Evolutionary conservation across 2,888 invertebrate genomes (phyloP), one percentile per base, ranked within the genome.

Genomic region (Julus scanicus): DNA sequence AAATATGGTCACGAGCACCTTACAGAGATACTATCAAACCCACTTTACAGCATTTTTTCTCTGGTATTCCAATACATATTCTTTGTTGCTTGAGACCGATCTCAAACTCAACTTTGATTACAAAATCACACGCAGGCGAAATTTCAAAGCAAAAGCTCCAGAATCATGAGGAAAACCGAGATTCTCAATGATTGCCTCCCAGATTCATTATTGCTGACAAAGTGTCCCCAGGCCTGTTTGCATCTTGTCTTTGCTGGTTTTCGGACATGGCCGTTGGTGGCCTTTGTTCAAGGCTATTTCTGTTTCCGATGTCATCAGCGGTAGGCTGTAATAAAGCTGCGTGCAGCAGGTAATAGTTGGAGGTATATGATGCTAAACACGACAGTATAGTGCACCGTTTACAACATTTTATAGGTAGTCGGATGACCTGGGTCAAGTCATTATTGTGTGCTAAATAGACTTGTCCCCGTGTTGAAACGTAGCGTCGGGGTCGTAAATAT

Each of bases 341-440:
- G 37, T 37, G 80, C 80, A 80, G 80, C 37, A 29, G 80, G 80
- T 80, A 80, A 80, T 80, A 80, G 80, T 29, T 80, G 80, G 80
- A 80, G 80, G 80, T 80, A 80, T 80, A 39, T 80, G 80, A 85
- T 48, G 85, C n/a, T 11, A 85, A 85, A 85, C 85, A 85, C 9
- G 85, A 48, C 85, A n/a, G 85, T 85, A 85, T 85, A 49, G 80
- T 80, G 85, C 84, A 39, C 85, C n/a, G 44, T 85, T 85, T 85
- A 85, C 85, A 85, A 44, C 85, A 85, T 85, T 85, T 85, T 85
- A 85, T 44, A 85, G 85, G 44, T 44, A 85, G 85, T 9, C 48
- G 40, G 85, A 29, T 85, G 85, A 85, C 85, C 85, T 85, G 85
- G 85, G 85, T 85, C 85, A 85, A 85, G 85, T 85, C 85, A 85